Base-by-base conservation (phyloP, 2,797 vertebrate genomes). In the Enteromius afrohamiltoni region DNA sequence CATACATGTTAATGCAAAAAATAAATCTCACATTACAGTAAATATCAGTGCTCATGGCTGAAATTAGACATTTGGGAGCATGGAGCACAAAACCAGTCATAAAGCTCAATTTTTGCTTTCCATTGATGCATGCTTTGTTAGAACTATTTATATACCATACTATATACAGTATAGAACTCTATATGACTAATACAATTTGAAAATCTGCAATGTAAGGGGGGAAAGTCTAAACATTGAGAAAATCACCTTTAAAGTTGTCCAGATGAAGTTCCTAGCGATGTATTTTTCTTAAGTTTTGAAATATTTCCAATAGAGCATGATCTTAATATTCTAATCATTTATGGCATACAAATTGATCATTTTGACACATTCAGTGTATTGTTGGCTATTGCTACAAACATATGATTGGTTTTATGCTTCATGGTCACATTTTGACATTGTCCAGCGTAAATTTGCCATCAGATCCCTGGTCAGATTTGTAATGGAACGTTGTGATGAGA, bases 401-500 rank as follows among this genome's bases (percentile, higher is more conserved):
- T 4, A 4, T 0, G 7, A 21, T 19, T 53, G 51, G 1, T 9
- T 53, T 53, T 53, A 19, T 53, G 51, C 7, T 53, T 2, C 19
- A n/a, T 3, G 9, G 21, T 10, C 51, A 55, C 19, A 53, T 67
- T 10, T 67, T 37, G 11, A 14, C 37, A 51, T 19, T 51, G 45
- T 26, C 45, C 0, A 17, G 45, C 14, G 31, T 19, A 31, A 31
- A 31, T 73, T 19, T 49, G 17, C 19, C 21, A 11, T 55, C 29
- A 11, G 70, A 31, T 26, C 71, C 21, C 10, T 11, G 49, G 31
- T 55, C 51, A 55, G 51, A 16, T 55, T 75, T 55, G 31, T 75
- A 53, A 40, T 65, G 58, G 58, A 74, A 82, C 45, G 37, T 2
- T 16, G 11, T 82, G 70, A 82, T 67, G 14, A 65, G 70, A 8